Evolutionary conservation across 1,140 invertebrate genomes (phyloP), one percentile per base, ranked within the genome.

Genomic region (Epicauta chinensis): DNA sequence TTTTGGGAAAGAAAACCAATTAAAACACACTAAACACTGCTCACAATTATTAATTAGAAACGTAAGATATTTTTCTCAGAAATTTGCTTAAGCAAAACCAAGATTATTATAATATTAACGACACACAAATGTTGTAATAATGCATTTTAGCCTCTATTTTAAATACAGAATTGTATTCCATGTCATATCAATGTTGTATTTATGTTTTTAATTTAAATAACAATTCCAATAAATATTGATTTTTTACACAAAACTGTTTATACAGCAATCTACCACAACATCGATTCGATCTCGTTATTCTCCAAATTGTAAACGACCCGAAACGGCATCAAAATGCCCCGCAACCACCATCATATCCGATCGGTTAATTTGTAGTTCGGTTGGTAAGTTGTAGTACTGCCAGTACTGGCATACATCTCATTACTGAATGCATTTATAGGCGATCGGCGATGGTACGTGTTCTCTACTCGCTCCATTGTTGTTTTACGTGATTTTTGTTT

Each of bases 281-380:
- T 69, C 2, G 64, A 66, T 39, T 67, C 60, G 10, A 58, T 56
- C 40, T 67, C 55, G n/a, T 56, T 31, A 41, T 60, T 58, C 36
- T 41, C 32, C n/a, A 62, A 23, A 31, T 60, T 46, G 35, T 65
- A 67, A 10, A 58, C 44, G 14, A 10, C 46, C 30, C 59, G 54
- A 23, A 38, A 45, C n/a, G 41, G 58, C 42, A 37, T 38, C 31
- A 52, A 55, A 30, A 51, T 32, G 50, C 58, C 61, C 30, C 48
- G 60, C 6, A 60, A 39, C 49, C 58, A 64, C 59, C 60, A 59
- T 68, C 66, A 68, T 66, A 60, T 55, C 47, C 57, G 59, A 38
- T 67, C 66, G 4, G 62, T 43, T 12, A 69, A 36, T 53, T 65
- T 67, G 53, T 70, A 71, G 48, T 69, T 69, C 43, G 65, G 64